Base-by-base conservation (phyloP, 2,113 vertebrate genomes). In the Otocyon megalotis region DNA sequence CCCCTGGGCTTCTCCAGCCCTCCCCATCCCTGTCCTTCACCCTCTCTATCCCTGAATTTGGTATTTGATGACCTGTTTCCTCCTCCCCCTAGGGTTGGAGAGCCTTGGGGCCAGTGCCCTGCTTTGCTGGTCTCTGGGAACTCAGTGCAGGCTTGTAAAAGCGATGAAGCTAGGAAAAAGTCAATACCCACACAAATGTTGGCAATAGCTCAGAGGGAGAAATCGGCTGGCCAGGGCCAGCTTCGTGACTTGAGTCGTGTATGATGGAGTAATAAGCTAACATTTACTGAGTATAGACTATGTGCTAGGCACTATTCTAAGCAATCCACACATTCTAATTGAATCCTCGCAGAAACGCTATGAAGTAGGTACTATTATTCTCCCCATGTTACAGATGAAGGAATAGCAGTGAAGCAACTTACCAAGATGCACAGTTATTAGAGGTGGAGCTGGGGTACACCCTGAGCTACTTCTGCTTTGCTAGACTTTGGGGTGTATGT, bases 61-160 rank as follows among this genome's bases (percentile, higher is more conserved):
- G 60, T 16, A 26, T 50, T 69, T 16, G 54, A 74, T 53, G 26
- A 74, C 28, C 67, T 35, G 8, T 50, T 87, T 90, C 32, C 28
- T 50, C 43, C 32, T 90, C 71, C 24, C 14, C 2, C 6, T 1
- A 69, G 12, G 69, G 28, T 56, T 28, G 17, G 69, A 74, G 32
- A 65, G 63, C 62, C 79, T 54, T 24, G 60, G 76, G n/a, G 35
- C 62, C n/a, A 76, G 48, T 2, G 14, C n/a, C 30, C 37, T 69
- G 30, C 50, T 72, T 88, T 24, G 58, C 88, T 94, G n/a, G 54
- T 91, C 71, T 91, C 82, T 28, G 43, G 65, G 86, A 71, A 90
- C 58, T 71, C 54, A 67, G 7, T 22, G 81, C 74, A 53, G 2
- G 11, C 60, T 92, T 87, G 54, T 54, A 26, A 90, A 94, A 86